Evolutionary conservation across 2,113 vertebrate species (phyloP).

Genomic region (Erpornis zantholeuca): DNA sequence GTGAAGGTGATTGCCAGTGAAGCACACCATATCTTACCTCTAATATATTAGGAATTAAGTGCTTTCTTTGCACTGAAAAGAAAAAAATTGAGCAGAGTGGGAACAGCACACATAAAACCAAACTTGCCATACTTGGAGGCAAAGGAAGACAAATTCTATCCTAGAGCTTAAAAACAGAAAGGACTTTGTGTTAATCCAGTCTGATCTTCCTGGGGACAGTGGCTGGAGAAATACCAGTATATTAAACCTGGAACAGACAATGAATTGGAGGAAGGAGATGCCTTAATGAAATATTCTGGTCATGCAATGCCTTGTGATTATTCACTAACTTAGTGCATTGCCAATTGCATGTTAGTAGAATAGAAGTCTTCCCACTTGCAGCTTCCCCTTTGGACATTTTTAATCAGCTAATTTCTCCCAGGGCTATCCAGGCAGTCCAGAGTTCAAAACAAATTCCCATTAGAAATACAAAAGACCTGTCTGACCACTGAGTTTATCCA

Average conservation of each 20-base stretch:
- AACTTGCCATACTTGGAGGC: not conserved
- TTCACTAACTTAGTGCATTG: not conserved
- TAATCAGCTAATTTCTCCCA: slow-evolving; percentile 54
- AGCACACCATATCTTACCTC: not conserved
- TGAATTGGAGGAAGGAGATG: not conserved
- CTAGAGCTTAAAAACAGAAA: not conserved
- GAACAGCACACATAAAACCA: not conserved
- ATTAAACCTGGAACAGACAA: not conserved
- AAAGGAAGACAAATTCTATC: not conserved
- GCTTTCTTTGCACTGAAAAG: not conserved
- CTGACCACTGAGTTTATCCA: slow-evolving; percentile 55
- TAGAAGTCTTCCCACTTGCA: not conserved
- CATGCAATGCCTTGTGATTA: not conserved
- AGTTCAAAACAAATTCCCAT: slow-evolving; percentile 36
- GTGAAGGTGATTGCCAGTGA: not conserved
- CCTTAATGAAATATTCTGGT: not conserved
- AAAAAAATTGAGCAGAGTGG: not conserved
- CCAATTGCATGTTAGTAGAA: not conserved
- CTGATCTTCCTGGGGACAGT: not conserved
- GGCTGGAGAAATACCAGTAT: not conserved
- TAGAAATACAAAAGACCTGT: slow-evolving; percentile 44
- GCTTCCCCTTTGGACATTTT: not conserved
- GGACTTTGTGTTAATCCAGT: not conserved
- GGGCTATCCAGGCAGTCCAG: not conserved
- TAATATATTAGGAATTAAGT: not conserved